Base-by-base conservation (phyloP, 1,140 invertebrate genomes). In the Tetramorium simillimum region DNA sequence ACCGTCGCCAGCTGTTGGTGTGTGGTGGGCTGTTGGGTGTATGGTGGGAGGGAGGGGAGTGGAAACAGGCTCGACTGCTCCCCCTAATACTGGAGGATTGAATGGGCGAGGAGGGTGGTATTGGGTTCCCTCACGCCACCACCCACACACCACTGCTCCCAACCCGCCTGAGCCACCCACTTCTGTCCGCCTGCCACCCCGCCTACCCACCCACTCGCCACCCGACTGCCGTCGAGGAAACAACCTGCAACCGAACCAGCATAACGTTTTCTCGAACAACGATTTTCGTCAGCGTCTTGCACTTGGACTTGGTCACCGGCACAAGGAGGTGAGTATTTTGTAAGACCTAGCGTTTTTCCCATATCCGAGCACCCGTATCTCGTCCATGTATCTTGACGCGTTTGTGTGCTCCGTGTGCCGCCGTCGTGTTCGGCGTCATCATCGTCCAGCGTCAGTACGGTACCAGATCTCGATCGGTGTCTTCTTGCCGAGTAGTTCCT, bases 221-320 rank as follows among this genome's bases (percentile, higher is more conserved):
- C 95, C 95, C 95, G 94, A 92, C 95, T 91, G 95, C 94, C 95
- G 94, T 91, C 94, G 94, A 95, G 94, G 94, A 95, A 95, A 95
- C 94, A 95, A 95, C 94, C 94, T 95, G 94, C 94, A 93, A 93
- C 93, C 93, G 87, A 90, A 91, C 89, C 91, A 90, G 92, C 88
- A 87, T 87, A 86, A 93, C 91, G 90, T 93, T 91, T 90, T 88
- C 93, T 93, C 90, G 86, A 91, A 91, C 88, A 91, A 88, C 89
- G 88, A 91, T 92, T 92, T 91, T 72, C 82, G 75, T 75, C 6
- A 69, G 65, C 12, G 21, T 69, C 65, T 49, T 69, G 21, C 69
- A 77, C 56, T 78, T 86, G 6, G 60, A 87, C 78, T 67, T 88
- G 69, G 46, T 67, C 69, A 33, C 14, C 60, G 75, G 46, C 16